A percentile compares a stretch with the other conserved stretches of the same genome.
Evolutionary conservation across 1,140 invertebrate genomes (phyloP).

Genomic region (Paraescarpia echinospica): DNA sequence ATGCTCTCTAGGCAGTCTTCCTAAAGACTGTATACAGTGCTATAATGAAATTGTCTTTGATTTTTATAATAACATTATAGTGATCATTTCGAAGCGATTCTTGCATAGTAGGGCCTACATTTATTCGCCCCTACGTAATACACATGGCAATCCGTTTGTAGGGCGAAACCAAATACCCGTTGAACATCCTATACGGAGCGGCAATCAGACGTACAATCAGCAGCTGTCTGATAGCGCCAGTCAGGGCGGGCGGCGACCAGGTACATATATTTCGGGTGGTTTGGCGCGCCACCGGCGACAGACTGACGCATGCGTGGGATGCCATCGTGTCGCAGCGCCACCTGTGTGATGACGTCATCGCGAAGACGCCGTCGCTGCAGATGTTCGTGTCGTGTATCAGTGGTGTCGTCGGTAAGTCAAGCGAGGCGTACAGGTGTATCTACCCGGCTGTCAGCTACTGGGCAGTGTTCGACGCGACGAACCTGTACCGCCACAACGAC

Average conservation of each 20-base stretch:
- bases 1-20: too few relatives aligned
- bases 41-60: too few relatives aligned
- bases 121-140: too few relatives aligned
- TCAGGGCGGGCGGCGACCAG: background rate
- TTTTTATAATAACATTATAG: too few relatives aligned
- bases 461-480: background rate
- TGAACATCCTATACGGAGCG: background rate
- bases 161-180: background rate
- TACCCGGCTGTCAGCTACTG: background rate
- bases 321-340: background rate
- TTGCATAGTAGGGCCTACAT: too few relatives aligned
- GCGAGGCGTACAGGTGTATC: background rate
- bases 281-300: background rate
- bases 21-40: too few relatives aligned
- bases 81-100: too few relatives aligned
- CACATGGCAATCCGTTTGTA: background rate
- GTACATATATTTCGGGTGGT: background rate
- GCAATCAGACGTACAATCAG: background rate
- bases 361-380: background rate
- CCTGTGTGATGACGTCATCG: background rate
- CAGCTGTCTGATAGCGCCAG: background rate
- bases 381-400: background rate
- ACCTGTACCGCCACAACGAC: background rate
- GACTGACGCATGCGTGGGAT: background rate
- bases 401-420: background rate